These are phyloP conservation scores for Sphenodon punctatus DNA, from an alignment of 2,797 vertebrate species.

Conservation along the genomic window DNA sequence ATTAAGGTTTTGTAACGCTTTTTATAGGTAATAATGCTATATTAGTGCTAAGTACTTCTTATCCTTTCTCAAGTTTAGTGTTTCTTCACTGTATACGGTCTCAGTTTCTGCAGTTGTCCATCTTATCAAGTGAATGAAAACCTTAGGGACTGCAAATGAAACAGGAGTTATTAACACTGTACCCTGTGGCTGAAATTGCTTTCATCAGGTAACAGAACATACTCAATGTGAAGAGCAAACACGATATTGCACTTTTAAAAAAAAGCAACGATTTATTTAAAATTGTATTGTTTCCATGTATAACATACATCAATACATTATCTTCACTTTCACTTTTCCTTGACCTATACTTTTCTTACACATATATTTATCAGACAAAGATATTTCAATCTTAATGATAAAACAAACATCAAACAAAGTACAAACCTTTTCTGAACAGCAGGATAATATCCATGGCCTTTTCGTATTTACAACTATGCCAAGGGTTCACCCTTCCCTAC, in stretches of 20 bases:
- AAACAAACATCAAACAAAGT: no score
- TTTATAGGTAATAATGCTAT: neutral
- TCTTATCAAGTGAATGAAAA: constrained; percentile 1
- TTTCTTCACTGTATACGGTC: neutral
- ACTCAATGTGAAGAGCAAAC: constrained; percentile 68
- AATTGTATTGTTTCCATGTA: no score
- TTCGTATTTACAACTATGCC: no score
- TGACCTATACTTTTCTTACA: no score
- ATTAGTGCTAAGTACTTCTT: neutral
- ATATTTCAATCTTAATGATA: no score
- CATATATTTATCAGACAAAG: no score
- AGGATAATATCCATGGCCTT: no score
- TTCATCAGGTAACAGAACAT: constrained; percentile 3
- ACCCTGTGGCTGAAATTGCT: constrained; percentile 7
- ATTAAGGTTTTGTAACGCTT: neutral
- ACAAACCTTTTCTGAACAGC: no score
- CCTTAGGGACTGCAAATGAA: neutral
- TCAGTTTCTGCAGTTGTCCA: constrained; percentile 5
- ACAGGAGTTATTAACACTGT: constrained; percentile 1
- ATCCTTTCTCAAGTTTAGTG: neutral
- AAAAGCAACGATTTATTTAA: constrained; percentile 68
- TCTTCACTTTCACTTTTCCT: no score
- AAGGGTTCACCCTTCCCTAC: no score
- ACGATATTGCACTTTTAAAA: no score
- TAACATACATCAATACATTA: no score